Evolutionary conservation across 2,888 invertebrate species (phyloP).

Genomic region (Barypeithes pellucidus): DNA sequence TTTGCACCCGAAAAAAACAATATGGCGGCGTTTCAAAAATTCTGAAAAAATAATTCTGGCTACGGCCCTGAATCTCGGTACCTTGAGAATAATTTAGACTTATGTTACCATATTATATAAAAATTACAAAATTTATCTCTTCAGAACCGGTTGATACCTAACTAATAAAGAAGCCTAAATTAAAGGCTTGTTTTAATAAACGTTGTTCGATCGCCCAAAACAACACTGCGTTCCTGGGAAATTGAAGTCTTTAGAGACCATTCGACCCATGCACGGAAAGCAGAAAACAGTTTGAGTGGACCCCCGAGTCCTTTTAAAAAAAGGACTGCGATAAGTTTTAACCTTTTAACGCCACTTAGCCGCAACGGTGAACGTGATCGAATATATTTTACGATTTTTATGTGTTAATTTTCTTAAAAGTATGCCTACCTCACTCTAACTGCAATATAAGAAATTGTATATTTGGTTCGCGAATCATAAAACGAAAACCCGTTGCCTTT

Average conservation of each 20-base stretch:
- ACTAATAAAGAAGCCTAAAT: too few species aligned
- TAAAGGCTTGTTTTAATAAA: too few species aligned
- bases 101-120: too few species aligned
- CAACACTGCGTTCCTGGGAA: neutral
- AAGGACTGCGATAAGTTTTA: conserved; percentile 15
- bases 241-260: conserved; percentile 10
- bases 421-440: neutral
- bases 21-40: too few species aligned
- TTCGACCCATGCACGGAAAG: conserved; percentile 1
- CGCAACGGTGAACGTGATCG: conserved; percentile 2
- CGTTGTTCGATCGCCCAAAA: neutral
- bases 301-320: conserved; percentile 8
- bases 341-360: conserved; percentile 21
- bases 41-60: too few species aligned
- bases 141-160: too few species aligned
- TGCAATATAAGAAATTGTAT: neutral
- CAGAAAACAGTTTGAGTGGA: conserved; percentile 9
- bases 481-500: too few species aligned
- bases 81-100: too few species aligned
- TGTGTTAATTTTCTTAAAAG: conserved; percentile 5
- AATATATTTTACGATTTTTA: conserved; percentile 15
- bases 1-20: too few species aligned
- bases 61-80: too few species aligned
- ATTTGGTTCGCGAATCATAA: too few species aligned
- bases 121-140: too few species aligned